phyloP scores from a whole-genome alignment of 2,113 vertebrate genomes.

The Solea solea region DNA sequence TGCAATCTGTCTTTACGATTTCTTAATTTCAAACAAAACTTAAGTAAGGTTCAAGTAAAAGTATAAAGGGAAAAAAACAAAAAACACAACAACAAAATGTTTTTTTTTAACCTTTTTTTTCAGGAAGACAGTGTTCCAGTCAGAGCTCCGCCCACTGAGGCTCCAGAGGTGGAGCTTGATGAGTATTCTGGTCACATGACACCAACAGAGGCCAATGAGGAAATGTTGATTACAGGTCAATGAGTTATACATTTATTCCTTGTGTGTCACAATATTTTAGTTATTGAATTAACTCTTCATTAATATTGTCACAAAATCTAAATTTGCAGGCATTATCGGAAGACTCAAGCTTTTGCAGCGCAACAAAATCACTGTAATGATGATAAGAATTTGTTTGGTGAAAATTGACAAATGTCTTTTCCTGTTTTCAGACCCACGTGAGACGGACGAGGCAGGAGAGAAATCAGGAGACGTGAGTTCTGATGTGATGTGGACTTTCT shows the following conservation, averaged over 20 bases:
- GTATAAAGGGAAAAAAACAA: too few relatives aligned
- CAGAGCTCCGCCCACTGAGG: constrained; percentile 82
- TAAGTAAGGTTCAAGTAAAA: too few relatives aligned
- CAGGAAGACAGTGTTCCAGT: constrained; percentile 75
- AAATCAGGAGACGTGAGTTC: constrained; percentile 58
- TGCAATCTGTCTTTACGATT: too few relatives aligned
- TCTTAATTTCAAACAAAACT: too few relatives aligned
- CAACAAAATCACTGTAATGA: too few relatives aligned
- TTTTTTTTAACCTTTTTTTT: constrained; percentile 16
- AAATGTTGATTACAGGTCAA: constrained; percentile 45
- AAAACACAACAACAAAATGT: not conserved
- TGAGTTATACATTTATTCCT: not conserved
- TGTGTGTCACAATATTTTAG: not conserved
- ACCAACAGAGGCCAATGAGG: constrained; percentile 41
- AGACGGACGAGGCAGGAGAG: constrained; percentile 61
- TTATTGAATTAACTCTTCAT: too few relatives aligned
- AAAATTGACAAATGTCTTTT: not conserved
- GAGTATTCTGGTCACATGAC: constrained; percentile 79
- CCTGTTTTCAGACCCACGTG: constrained; percentile 49
- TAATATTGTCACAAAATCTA: too few relatives aligned
- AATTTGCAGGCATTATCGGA: too few relatives aligned
- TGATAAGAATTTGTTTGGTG: too few relatives aligned
- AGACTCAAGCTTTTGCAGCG: too few relatives aligned
- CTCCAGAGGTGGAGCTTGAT: constrained; percentile 63
- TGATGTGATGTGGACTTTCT: not conserved